Evolutionary conservation across 2,113 vertebrate genomes (phyloP).

Genomic region (Cranoglanis bouderius): DNA sequence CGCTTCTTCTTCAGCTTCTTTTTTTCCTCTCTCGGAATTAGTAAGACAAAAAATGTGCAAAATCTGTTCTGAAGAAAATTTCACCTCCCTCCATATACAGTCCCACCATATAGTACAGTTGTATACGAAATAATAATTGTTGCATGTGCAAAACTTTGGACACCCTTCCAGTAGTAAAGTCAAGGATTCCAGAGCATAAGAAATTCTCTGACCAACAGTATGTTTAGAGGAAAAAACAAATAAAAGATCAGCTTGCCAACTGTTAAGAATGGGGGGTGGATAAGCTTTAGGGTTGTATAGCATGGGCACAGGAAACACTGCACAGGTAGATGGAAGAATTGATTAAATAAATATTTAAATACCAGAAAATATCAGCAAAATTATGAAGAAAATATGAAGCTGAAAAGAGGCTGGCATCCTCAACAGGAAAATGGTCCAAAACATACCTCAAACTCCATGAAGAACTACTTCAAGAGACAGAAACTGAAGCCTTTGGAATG

Average conservation of each 20-base stretch:
- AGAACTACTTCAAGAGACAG: neutral
- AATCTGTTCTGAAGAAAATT: neutral
- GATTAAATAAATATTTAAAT: too few relatives aligned
- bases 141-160: too few relatives aligned
- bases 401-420: neutral
- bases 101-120: too few relatives aligned
- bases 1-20: neutral
- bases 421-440: neutral
- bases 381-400: neutral
- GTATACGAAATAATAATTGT: too few relatives aligned
- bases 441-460: neutral
- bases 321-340: neutral
- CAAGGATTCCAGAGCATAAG: neutral
- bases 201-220: neutral
- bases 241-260: too few relatives aligned
- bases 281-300: neutral
- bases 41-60: neutral
- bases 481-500: neutral
- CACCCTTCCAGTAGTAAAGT: too few relatives aligned
- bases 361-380: too few relatives aligned
- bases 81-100: too few relatives aligned
- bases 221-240: too few relatives aligned
- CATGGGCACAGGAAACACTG: neutral
- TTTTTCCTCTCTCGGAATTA: neutral
- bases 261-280: too few relatives aligned